A percentile compares a stretch with the other conserved stretches of the same genome.
Conservation (phyloP, 1,140 invertebrate species). For the Drosophila setifemur region DNA sequence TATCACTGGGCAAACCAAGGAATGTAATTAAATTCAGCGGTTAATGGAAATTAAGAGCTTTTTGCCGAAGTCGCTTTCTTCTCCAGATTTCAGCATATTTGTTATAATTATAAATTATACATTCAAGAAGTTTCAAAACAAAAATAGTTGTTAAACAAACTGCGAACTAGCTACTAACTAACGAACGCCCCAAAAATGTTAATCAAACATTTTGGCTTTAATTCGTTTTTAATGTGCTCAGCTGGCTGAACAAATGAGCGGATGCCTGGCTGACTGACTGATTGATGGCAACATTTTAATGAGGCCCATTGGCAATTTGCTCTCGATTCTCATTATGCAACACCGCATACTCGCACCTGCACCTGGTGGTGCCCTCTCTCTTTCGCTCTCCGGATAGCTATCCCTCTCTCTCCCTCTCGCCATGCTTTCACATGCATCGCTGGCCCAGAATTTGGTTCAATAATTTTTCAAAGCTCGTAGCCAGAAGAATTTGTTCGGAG, state of each 20-base stretch:
- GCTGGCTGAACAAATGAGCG: slow-evolving; percentile 18
- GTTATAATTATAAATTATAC: not conserved
- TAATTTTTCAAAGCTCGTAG: slow-evolving; percentile 35
- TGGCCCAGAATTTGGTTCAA: slow-evolving; percentile 48
- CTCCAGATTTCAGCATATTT: no score
- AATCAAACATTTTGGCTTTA: slow-evolving; percentile 24
- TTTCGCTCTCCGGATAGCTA: not conserved
- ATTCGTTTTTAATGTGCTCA: slow-evolving; percentile 46
- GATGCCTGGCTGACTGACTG: slow-evolving; percentile 28
- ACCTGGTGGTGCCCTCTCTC: no score
- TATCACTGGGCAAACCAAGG: not conserved
- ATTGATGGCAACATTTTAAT: slow-evolving; percentile 47
- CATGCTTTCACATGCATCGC: slow-evolving; percentile 5
- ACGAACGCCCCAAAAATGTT: no score
- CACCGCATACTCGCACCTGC: slow-evolving; percentile 34
- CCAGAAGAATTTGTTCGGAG: slow-evolving; percentile 17
- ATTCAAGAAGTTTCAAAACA: not conserved
- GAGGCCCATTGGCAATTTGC: slow-evolving; percentile 37
- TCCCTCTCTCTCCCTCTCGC: not conserved
- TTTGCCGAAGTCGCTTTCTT: no score
- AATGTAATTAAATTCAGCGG: slow-evolving; percentile 7
- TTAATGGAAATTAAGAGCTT: not conserved
- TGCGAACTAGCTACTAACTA: no score
- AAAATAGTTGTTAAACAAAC: not conserved
- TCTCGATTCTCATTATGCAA: slow-evolving; percentile 43